Evolutionary conservation across 2,797 vertebrate genomes (phyloP).

Genomic region (Microctenopoma stevenorrisi): DNA sequence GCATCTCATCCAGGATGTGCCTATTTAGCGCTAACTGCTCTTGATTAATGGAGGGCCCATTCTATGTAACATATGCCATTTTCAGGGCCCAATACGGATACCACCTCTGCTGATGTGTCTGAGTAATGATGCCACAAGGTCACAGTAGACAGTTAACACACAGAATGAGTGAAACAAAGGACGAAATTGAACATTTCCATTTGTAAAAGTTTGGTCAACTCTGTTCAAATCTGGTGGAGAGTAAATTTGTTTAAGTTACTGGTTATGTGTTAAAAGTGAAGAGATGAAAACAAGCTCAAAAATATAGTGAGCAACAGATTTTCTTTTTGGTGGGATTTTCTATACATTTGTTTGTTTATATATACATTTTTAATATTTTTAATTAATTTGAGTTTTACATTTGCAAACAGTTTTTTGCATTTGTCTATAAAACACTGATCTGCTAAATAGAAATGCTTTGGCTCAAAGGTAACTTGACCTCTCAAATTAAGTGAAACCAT

Average conservation of each 20-base stretch:
- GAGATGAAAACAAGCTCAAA: background rate
- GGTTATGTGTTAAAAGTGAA: slow-evolving; percentile 38
- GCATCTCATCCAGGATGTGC: slow-evolving; percentile 80
- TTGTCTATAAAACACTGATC: slow-evolving; percentile 24
- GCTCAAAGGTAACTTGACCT: slow-evolving; percentile 45
- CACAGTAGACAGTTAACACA: slow-evolving; percentile 69
- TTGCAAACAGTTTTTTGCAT: background rate
- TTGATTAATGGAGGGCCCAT: slow-evolving; percentile 89
- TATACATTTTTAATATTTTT: too few species aligned
- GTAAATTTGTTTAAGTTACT: slow-evolving; percentile 59
- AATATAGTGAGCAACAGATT: slow-evolving; percentile 7
- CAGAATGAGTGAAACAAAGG: slow-evolving; percentile 71
- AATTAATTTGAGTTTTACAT: background rate
- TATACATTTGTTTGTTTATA: background rate
- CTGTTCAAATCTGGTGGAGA: slow-evolving; percentile 46
- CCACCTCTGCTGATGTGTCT: slow-evolving; percentile 77
- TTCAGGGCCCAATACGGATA: slow-evolving; percentile 70
- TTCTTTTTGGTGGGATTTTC: background rate
- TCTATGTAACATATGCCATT: slow-evolving; percentile 84
- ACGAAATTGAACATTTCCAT: slow-evolving; percentile 49
- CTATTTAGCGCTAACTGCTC: slow-evolving; percentile 86
- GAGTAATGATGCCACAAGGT: slow-evolving; percentile 82
- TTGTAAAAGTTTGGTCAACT: slow-evolving; percentile 30
- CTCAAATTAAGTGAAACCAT: slow-evolving; percentile 45
- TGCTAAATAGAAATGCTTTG: slow-evolving; percentile 24